Base-by-base conservation (phyloP, 2,113 vertebrate genomes). In the Turnix velox region DNA sequence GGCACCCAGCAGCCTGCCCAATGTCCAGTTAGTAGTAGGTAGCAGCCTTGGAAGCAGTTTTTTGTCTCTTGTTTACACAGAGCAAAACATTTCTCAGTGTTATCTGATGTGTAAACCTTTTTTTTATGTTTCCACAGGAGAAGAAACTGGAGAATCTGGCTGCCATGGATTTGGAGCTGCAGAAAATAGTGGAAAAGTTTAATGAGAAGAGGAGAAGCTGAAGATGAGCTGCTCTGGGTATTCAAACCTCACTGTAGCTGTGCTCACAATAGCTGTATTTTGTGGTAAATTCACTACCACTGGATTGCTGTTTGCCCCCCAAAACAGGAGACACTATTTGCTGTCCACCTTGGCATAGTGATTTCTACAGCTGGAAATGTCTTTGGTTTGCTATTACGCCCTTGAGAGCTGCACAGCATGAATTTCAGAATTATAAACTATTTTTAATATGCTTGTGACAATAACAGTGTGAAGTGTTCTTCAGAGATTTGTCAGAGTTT, bases 91-190 rank as follows among this genome's bases (percentile, higher is more conserved):
- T 65, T 61, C 1, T 14, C 19, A 13, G 1, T 0, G 1, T 42
- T 43, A 49, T 4, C n/a, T 5, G 9, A 33, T 9, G 30, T 12
- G 40, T 67, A 49, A 81, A 88, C 24, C 0, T 0, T 0, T 23
- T 83, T n/a, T 43, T 33, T 33, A 0, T 92, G 51, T 97, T 88
- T 96, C 84, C 65, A 35, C 93, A 98, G 99, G 98, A 99, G 80
- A 98, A 98, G 49, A 97, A 99, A 84, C 97, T 99, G 94, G 98
- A 98, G 88, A 99, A 98, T 87, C 95, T 99, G 37, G 98, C 98
- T 13, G 98, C 98, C 2, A 99, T 99, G 98, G 99, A 99, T 84
- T 88, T 98, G 96, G 98, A 99, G 92, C 94, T 99, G 91, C 98
- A 99, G 98, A 98, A 98, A 90, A 99, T 99, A 62, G 98, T 98